Conservation (phyloP, 2,888 invertebrate genomes). For the Mongoloraphidia duomilia region DNA sequence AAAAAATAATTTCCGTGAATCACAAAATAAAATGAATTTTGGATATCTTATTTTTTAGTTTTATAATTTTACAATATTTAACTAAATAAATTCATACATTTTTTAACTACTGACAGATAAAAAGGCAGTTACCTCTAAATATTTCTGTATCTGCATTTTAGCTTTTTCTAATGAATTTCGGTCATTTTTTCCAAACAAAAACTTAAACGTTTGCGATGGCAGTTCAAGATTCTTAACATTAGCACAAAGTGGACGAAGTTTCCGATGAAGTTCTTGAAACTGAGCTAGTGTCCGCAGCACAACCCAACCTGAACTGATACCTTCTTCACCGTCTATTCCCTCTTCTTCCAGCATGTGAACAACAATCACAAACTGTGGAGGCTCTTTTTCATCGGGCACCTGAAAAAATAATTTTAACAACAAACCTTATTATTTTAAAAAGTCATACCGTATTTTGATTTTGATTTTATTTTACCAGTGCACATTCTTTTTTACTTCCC, state of each 20-base stretch:
- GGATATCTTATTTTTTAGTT: background rate
- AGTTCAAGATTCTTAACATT: slow-evolving; percentile 70
- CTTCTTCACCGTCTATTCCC: slow-evolving; percentile 33
- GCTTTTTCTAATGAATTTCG: slow-evolving; percentile 68
- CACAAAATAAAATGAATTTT: slow-evolving; percentile 1
- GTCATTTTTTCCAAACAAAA: slow-evolving; percentile 71
- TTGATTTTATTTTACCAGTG: too few relatives aligned
- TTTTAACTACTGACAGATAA: too few relatives aligned
- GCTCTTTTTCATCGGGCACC: slow-evolving; percentile 36
- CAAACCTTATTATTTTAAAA: slow-evolving; percentile 4
- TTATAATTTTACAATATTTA: slow-evolving; percentile 1
- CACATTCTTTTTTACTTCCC: too few relatives aligned
- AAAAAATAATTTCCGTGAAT: slow-evolving; percentile 1
- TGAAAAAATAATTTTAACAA: slow-evolving; percentile 5
- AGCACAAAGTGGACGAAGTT: slow-evolving; percentile 66
- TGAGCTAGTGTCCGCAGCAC: slow-evolving; percentile 44
- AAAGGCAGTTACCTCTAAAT: slow-evolving; percentile 50
- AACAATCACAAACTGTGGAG: slow-evolving; percentile 58
- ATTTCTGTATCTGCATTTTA: slow-evolving; percentile 69
- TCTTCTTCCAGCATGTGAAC: slow-evolving; percentile 59
- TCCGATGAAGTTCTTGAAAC: slow-evolving; percentile 69
- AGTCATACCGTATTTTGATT: background rate
- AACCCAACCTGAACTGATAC: slow-evolving; percentile 53
- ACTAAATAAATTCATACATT: slow-evolving; percentile 19
- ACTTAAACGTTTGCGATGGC: slow-evolving; percentile 68